phyloP scores from a whole-genome alignment of 2,888 invertebrate genomes.

The Serripes groenlandicus region DNA sequence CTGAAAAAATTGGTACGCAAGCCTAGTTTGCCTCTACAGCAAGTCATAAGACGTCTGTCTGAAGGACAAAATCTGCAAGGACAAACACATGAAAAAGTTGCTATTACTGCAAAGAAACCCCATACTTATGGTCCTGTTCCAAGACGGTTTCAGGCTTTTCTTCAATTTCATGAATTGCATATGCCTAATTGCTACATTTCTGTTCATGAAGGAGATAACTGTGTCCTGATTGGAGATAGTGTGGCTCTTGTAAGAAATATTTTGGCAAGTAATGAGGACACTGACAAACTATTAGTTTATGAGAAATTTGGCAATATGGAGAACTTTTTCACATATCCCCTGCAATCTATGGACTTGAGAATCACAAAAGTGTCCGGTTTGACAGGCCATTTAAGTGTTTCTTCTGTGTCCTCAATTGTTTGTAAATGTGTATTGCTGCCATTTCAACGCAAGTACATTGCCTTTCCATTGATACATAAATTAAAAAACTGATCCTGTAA shows the following conservation, averaged over 20 bases:
- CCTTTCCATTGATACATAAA: no score
- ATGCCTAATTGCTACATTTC: constrained; percentile 27
- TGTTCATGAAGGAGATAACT: constrained; percentile 35
- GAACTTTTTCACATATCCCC: constrained; percentile 31
- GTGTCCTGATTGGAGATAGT: constrained; percentile 37
- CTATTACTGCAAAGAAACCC: constrained; percentile 18
- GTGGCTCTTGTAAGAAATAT: constrained; percentile 49
- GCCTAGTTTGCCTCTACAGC: constrained; percentile 54
- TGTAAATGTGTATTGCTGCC: constrained; percentile 26
- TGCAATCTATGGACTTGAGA: constrained; percentile 31
- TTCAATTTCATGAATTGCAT: constrained; percentile 20
- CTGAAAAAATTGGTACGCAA: no score
- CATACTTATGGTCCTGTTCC: constrained; percentile 47
- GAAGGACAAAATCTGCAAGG: constrained; percentile 21
- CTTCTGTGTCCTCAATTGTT: background rate
- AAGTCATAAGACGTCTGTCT: constrained; percentile 59
- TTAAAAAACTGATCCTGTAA: no score
- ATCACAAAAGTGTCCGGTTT: constrained; percentile 45
- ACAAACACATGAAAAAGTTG: background rate
- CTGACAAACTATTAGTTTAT: constrained; percentile 26
- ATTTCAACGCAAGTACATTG: no score
- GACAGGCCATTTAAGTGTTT: constrained; percentile 1
- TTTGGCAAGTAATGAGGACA: constrained; percentile 15
- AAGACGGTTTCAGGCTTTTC: background rate
- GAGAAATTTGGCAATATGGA: constrained; percentile 25